Evolutionary conservation across 2,797 vertebrate genomes (phyloP), one percentile per base, ranked within the genome.

Genomic region (Myripristis jacobus): DNA sequence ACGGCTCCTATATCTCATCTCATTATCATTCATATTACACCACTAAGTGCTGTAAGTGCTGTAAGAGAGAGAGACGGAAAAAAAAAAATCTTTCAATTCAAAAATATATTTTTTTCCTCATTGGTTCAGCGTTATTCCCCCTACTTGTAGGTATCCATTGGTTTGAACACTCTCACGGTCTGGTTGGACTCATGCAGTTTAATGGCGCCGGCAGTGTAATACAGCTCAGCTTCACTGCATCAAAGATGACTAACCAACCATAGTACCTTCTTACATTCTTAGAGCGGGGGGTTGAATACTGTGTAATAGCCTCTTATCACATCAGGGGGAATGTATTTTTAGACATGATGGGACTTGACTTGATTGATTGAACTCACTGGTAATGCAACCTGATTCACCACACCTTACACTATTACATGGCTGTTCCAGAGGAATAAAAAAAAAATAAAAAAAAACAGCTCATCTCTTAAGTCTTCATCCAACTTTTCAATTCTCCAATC

Each of bases 11-110:
- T 72, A 87, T 85, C 84, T 88, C 46, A 69, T 85, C 56, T 79
- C 79, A 82, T 91, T 89, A 88, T 90, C 75, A 89, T 91, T 86
- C 77, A 60, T 86, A 90, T 88, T 91, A 89, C 65, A 66, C 73
- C 65, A 77, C 68, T 85, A 81, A 88, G 75, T 83, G 68, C 55
- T 81, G 24, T 75, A 74, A 79, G 60, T 57, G 60, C 59, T 71
- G 43, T 60, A 73, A 57, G 59, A 56, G 44, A 63, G 21, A 21
- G 29, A 48, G 27, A 6, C 3, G 27, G 27, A 6, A 29, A 29
- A 29, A 61, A 7, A 66, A 56, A 85, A 77, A 78, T 60, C 25
- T 54, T 75, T 24, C 0, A 31, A 79, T 80, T 87, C 10, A 70
- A 75, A 83, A 77, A 83, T 41, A 54, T 50, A 9, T 57, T 46